Conservation (phyloP, 2,888 invertebrate genomes). For the Eubasilissa splendida region DNA sequence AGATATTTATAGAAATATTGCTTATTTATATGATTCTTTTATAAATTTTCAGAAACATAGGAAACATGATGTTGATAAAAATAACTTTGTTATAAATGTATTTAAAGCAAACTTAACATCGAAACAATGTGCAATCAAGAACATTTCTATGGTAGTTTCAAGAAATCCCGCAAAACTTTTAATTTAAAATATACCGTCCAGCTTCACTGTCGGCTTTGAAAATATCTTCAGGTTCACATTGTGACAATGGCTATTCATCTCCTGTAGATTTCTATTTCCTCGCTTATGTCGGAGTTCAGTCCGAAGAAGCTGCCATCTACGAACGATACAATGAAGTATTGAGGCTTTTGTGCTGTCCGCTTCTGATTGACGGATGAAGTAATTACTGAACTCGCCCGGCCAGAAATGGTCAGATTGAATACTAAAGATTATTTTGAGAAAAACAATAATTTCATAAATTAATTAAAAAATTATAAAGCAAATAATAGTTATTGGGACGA, state of each 20-base stretch:
- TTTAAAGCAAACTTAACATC: too few species aligned
- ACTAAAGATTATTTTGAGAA: not conserved
- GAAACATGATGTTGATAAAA: too few species aligned
- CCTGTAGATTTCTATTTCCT: slow-evolving; percentile 17
- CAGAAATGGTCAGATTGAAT: not conserved
- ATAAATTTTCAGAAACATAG: too few species aligned
- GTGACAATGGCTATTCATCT: slow-evolving; percentile 25
- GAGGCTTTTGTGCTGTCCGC: slow-evolving; percentile 5
- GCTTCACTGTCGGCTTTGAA: not conserved
- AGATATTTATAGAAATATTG: too few species aligned
- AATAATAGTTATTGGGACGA: too few species aligned
- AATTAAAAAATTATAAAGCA: too few species aligned
- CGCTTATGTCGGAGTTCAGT: slow-evolving; percentile 4
- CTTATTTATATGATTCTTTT: too few species aligned
- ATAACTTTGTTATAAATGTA: too few species aligned
- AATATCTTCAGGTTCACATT: slow-evolving; percentile 10
- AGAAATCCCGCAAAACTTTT: not conserved
- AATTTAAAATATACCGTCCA: not conserved
- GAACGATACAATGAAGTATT: slow-evolving; percentile 11
- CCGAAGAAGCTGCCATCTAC: slow-evolving; percentile 18
- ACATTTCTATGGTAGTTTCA: slow-evolving; percentile 1
- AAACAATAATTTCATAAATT: not conserved
- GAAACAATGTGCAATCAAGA: slow-evolving; percentile 8
- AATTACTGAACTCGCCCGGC: not conserved
- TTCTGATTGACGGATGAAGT: slow-evolving; percentile 7